These are phyloP conservation scores for Diadema setosum DNA, from an alignment of 35 echinoderm and acorn worm species.

Conservation along the genomic window DNA sequence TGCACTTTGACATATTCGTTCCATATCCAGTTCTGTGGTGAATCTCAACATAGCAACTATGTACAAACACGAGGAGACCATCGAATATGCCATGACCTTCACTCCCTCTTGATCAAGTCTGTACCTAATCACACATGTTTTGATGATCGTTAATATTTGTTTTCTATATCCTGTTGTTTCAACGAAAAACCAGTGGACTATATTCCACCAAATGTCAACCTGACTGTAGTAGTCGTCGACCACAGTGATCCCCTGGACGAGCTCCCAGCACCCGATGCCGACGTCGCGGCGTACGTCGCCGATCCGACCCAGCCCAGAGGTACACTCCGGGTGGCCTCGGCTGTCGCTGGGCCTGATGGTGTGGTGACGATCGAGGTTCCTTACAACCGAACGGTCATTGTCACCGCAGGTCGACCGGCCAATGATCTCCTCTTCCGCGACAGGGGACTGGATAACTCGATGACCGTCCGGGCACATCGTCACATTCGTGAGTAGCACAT, in stretches of 20 bases:
- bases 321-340: background rate
- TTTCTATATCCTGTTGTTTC: too few relatives aligned
- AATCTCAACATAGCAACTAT: too few relatives aligned
- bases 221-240: conserved; percentile 28
- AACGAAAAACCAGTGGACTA: background rate
- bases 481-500: conserved; percentile 24
- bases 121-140: too few relatives aligned
- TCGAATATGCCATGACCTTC: too few relatives aligned
- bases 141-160: too few relatives aligned
- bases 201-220: conserved; percentile 37
- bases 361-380: conserved; percentile 8
- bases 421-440: background rate
- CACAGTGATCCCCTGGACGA: background rate
- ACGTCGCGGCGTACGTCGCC: background rate
- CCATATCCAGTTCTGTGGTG: too few relatives aligned
- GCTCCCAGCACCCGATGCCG: background rate
- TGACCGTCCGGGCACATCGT: conserved; percentile 16
- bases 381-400: conserved; percentile 42
- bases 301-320: background rate
- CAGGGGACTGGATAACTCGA: conserved; percentile 4
- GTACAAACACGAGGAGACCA: too few relatives aligned
- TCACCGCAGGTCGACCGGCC: conserved; percentile 17
- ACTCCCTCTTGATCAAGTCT: too few relatives aligned
- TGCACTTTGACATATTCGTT: too few relatives aligned
- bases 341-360: conserved; percentile 20